Evolutionary conservation across 2,797 vertebrate genomes (phyloP), one percentile per base, ranked within the genome.

Genomic region (Spondyliosoma cantharus): DNA sequence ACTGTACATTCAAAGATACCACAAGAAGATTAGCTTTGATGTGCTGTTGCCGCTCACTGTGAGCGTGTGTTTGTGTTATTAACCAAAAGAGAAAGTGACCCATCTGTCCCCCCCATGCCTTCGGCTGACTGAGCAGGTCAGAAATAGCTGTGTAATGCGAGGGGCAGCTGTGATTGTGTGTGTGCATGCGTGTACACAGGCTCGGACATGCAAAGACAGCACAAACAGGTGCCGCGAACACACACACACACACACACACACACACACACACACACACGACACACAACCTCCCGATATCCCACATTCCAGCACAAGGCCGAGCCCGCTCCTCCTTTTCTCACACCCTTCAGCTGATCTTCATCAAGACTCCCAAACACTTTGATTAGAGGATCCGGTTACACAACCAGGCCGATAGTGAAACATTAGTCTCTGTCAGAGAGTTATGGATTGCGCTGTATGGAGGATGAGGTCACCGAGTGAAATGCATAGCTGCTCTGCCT

Each of bases 401-500:
- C 59, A 13, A 73, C 74, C 57, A 24, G 66, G 73, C 67, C 64
- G 9, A 69, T 54, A 54, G 60, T 74, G 86, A 84, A 84, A 74
- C 81, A 84, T 78, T 57, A 79, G 78, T 32, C 16, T 69, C 69
- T 64, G 78, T 89, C 83, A 71, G 73, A 85, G 50, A 65, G 62
- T 78, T 93, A 90, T 89, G 74, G 89, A 90, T 90, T 65, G 82
- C n/a, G 60, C 71, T 29, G 66, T 65, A 72, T 71, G 24, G 84
- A 85, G 81, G 86, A 90, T 93, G 93, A 94, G 90, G 89, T 94
- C 93, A 94, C 76, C 71, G 14, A 45, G 83, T 63, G 37, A 60
- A 86, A 89, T 54, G 74, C 80, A 83, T 80, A 56, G 73, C 90
- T 90, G 92, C 84, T 72, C 82, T 81, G 82, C 76, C 70, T 94